Base-by-base conservation (phyloP, 2,113 vertebrate species). In the Tylochromis polylepis region DNA sequence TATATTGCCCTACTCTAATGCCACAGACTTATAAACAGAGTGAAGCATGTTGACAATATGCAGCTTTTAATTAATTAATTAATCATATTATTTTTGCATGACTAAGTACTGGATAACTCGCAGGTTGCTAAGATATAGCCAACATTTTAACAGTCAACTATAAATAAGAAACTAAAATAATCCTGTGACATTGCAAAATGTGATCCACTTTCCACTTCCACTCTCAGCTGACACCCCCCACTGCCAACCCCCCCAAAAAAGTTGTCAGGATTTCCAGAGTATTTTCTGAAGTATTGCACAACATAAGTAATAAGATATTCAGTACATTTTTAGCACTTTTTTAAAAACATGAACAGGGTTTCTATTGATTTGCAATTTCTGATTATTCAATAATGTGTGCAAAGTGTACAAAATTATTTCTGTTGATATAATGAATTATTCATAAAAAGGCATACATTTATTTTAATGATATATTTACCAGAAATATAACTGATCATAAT, bases 391-490 rank as follows among this genome's bases (percentile, higher is more conserved):
- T 27, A 18, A 18, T 43, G 7, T 15, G 8, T 24, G n/a, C 8
- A 1, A 70, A 43, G 12, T 70, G 3, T 20, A 49, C 24, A 12
- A 51, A 75, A 75, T 16, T 2, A 29, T 20, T 29, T 51, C 24
- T 29, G 43, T 27, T 31, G 16, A 12, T 20, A 27, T 75, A 29
- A 75, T 49, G 18, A 29, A 51, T 49, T n/a, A 77, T 5, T 51
- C 56, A 79, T 89, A 87, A 92, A 92, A 84, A 81, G 53, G 51
- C 34, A 65, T 49, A 62, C 11, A 75, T 31, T 24, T 43, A 91
- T 89, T 91, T 86, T 79, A 94, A 22, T 86, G 88, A 87, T 78
- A 87, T 62, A 79, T 92, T 87, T 94, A 93, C 85, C 77, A 90
- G 18, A 53, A 79, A 79, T 62, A 11, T 94, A 93, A 95, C 80